A percentile compares a stretch with the other conserved stretches of the same genome.
phyloP scores from a whole-genome alignment of 2,888 invertebrate species.

The Eupithecia tripunctaria region DNA sequence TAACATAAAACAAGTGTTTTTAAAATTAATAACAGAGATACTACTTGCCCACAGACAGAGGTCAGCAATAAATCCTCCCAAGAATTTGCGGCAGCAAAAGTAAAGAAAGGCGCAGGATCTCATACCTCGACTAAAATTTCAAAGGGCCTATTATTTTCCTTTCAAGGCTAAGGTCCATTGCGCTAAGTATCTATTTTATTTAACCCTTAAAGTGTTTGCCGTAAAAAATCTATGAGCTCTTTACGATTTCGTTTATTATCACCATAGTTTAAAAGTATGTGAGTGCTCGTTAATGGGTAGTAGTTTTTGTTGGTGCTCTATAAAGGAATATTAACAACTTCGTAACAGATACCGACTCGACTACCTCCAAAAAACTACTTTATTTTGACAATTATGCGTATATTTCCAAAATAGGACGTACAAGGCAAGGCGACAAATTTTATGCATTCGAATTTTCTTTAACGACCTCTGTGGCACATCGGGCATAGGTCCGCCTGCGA shows the following conservation, averaged over 20 bases:
- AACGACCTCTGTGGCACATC: too few relatives aligned
- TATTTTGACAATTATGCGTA: too few relatives aligned
- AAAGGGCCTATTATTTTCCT: constrained; percentile 10
- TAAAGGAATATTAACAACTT: too few relatives aligned
- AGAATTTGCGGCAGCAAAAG: constrained; percentile 5
- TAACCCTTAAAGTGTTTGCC: constrained; percentile 45
- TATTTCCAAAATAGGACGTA: too few relatives aligned
- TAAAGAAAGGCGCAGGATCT: neutral
- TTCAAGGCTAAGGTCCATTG: constrained; percentile 22
- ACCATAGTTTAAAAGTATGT: neutral
- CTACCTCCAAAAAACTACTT: too few relatives aligned
- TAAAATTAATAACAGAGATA: neutral
- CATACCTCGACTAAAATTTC: neutral
- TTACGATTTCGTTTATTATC: constrained; percentile 51
- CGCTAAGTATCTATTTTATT: constrained; percentile 42
- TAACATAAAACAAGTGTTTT: neutral
- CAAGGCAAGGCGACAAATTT: too few relatives aligned
- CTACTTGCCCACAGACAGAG: neutral
- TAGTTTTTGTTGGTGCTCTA: neutral
- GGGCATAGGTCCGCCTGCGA: too few relatives aligned
- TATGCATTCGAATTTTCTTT: too few relatives aligned
- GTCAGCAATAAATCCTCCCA: neutral
- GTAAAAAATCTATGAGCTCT: constrained; percentile 58
- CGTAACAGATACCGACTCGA: too few relatives aligned
- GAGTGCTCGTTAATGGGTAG: neutral